phyloP scores from a whole-genome alignment of 2,888 invertebrate species.

The Rhodophaea formosa region DNA sequence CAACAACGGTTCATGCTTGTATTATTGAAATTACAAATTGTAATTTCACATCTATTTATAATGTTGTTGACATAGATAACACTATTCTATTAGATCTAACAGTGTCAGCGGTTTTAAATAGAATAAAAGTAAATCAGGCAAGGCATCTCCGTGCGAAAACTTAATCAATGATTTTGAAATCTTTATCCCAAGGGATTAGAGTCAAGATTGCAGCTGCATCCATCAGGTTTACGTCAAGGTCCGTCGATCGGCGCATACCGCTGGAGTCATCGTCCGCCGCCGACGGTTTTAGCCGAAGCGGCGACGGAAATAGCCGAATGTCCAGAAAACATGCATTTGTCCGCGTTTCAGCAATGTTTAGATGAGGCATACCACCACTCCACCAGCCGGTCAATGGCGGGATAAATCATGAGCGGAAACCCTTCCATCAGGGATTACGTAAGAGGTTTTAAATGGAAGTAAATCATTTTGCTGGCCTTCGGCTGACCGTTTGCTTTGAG shows the following conservation, averaged over 20 bases:
- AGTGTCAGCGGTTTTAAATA: neutral
- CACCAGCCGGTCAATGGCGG: slow-evolving; percentile 50
- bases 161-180: neutral
- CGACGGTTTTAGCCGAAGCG: slow-evolving; percentile 72
- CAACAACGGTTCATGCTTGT: neutral
- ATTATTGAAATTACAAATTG: neutral
- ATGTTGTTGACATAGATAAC: neutral
- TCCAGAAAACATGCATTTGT: slow-evolving; percentile 61
- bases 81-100: neutral
- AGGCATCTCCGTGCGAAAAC: slow-evolving; percentile 28
- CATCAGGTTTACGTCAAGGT: slow-evolving; percentile 56
- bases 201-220: slow-evolving; percentile 40
- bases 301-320: slow-evolving; percentile 73
- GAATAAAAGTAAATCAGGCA: slow-evolving; percentile 18
- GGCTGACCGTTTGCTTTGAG: neutral
- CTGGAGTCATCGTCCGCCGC: slow-evolving; percentile 73
- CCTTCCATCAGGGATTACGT: neutral
- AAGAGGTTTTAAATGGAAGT: slow-evolving; percentile 12
- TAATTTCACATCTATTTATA: neutral
- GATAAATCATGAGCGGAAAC: slow-evolving; percentile 29
- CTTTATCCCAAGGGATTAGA: slow-evolving; percentile 38
- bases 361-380: slow-evolving; percentile 26
- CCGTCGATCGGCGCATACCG: slow-evolving; percentile 63
- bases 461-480: slow-evolving; percentile 3
- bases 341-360: slow-evolving; percentile 63